A percentile compares a stretch with the other conserved stretches of the same genome.
Evolutionary conservation across 1,140 invertebrate species (phyloP).

Genomic region (Archivesica marissinica): DNA sequence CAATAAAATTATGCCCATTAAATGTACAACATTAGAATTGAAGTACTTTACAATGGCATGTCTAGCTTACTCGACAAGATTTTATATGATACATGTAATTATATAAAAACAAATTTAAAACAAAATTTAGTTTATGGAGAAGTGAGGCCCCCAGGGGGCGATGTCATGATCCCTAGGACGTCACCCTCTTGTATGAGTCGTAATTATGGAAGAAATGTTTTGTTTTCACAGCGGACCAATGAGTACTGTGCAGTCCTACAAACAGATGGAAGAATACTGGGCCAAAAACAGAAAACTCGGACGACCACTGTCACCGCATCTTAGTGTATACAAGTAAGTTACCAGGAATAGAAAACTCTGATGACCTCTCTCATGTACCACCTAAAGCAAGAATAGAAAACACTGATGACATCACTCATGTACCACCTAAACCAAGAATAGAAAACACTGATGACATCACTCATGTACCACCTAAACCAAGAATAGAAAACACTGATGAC

Average conservation of each 20-base stretch:
- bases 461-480: too few species aligned
- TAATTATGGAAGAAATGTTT: background rate
- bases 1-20: too few species aligned
- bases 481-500: too few species aligned
- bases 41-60: background rate
- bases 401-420: too few species aligned
- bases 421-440: too few species aligned
- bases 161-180: background rate
- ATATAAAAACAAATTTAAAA: background rate
- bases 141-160: too few species aligned
- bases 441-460: too few species aligned
- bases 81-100: background rate
- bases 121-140: too few species aligned
- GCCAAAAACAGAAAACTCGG: conserved; percentile 75
- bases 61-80: background rate
- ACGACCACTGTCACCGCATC: conserved; percentile 78
- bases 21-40: background rate
- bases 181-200: too few species aligned
- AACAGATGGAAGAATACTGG: conserved; percentile 80
- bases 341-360: too few species aligned
- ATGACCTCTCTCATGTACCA: too few species aligned
- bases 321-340: conserved; percentile 78
- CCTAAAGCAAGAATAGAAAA: too few species aligned
- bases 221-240: conserved; percentile 57
- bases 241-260: conserved; percentile 69